phyloP scores from a whole-genome alignment of 2,888 invertebrate species.

The Conus canariensis region DNA sequence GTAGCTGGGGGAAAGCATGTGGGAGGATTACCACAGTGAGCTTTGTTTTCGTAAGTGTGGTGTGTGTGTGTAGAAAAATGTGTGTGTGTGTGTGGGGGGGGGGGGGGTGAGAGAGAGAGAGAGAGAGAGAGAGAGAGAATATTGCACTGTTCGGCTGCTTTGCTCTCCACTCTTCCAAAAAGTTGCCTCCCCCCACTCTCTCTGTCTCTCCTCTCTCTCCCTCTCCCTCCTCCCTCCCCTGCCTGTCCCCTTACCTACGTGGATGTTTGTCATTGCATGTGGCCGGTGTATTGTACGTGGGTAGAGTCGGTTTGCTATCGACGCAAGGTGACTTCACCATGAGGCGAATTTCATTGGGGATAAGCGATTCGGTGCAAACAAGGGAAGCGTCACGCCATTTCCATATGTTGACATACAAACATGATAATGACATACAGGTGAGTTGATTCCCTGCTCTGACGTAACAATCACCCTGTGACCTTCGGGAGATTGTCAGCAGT shows the following conservation, averaged over 20 bases:
- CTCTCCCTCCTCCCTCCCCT: neutral
- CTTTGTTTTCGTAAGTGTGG: neutral
- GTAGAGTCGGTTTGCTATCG: neutral
- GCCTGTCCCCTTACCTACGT: neutral
- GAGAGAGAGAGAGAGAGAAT: neutral
- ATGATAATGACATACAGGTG: no score
- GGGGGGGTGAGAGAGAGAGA: neutral
- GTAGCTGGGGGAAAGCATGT: slow-evolving; percentile 36
- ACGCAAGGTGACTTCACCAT: no score
- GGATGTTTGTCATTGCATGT: slow-evolving; percentile 2
- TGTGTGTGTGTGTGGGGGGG: slow-evolving; percentile 9
- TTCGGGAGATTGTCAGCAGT: no score
- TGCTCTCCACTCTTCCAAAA: no score
- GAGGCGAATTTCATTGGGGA: no score
- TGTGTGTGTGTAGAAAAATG: neutral
- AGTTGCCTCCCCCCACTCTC: neutral
- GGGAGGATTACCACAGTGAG: slow-evolving; percentile 45
- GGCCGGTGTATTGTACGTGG: neutral
- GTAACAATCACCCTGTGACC: no score
- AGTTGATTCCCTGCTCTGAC: no score
- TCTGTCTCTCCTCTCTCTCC: slow-evolving; percentile 6
- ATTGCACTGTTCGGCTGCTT: no score
- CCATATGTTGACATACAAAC: no score
- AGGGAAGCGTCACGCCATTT: no score
- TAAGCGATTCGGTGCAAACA: no score